These are phyloP conservation scores for Drosophila parthenogenetica DNA, from an alignment of 2,888 invertebrate genomes.

Conservation along the genomic window DNA sequence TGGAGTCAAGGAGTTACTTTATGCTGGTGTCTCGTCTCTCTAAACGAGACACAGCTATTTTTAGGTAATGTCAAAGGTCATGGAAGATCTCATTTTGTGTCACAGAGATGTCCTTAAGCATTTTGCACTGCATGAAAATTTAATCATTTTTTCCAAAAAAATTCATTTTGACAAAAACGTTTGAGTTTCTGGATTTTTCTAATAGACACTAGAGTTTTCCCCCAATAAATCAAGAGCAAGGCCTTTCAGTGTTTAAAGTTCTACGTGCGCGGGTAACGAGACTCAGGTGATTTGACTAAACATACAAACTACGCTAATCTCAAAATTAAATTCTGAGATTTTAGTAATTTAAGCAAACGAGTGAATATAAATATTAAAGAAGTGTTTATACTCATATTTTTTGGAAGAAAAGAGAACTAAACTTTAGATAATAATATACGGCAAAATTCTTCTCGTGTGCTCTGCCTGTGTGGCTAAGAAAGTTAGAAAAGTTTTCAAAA, in stretches of 20 bases:
- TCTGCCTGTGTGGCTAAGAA: background rate
- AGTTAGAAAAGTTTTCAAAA: background rate
- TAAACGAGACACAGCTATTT: constrained; percentile 42
- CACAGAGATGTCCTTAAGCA: constrained; percentile 20
- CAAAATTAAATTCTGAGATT: background rate
- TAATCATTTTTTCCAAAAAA: constrained; percentile 43
- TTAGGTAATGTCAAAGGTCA: constrained; percentile 54
- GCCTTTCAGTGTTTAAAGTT: constrained; percentile 11
- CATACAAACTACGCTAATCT: background rate
- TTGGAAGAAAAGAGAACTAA: too few species aligned
- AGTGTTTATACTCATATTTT: background rate
- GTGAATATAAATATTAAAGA: background rate
- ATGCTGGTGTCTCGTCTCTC: background rate
- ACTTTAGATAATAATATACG: background rate
- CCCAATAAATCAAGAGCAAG: constrained; percentile 32
- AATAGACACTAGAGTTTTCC: constrained; percentile 2
- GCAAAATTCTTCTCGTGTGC: background rate
- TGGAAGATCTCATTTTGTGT: constrained; percentile 20
- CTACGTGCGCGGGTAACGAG: constrained; percentile 10
- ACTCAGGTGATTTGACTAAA: constrained; percentile 4
- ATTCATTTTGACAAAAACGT: constrained; percentile 29
- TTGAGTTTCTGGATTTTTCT: constrained; percentile 32
- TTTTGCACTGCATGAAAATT: constrained; percentile 40
- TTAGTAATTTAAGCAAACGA: constrained; percentile 8
- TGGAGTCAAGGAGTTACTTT: constrained; percentile 24